Conservation (phyloP, 2,797 vertebrate genomes). For the Sebastes taczanowskii region DNA sequence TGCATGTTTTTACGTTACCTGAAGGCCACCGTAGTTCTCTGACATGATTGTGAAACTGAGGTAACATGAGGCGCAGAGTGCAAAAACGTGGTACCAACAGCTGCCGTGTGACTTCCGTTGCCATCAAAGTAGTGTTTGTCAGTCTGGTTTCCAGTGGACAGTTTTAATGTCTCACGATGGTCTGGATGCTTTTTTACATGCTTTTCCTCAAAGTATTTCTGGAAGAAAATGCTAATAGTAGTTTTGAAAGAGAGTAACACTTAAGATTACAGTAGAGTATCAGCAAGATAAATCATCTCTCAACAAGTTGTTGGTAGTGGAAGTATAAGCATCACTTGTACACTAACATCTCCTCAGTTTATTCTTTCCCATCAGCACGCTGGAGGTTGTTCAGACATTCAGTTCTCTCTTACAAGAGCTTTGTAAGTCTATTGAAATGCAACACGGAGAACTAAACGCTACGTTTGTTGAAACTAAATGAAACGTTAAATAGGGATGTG, state of each 20-base stretch:
- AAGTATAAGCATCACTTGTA: too few relatives aligned
- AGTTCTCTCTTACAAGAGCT: background rate
- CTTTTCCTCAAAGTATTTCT: too few relatives aligned
- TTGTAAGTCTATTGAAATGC: slow-evolving; percentile 24
- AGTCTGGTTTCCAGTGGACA: background rate
- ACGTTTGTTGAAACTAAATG: slow-evolving; percentile 43
- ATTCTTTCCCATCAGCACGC: background rate
- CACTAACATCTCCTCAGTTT: background rate
- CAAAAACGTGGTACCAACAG: too few relatives aligned
- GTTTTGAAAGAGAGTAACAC: background rate
- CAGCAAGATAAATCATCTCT: background rate
- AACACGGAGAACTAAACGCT: slow-evolving; percentile 11
- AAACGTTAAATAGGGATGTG: slow-evolving; percentile 45
- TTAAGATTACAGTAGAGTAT: background rate
- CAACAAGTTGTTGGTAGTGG: too few relatives aligned
- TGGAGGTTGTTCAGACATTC: background rate
- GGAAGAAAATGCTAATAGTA: too few relatives aligned
- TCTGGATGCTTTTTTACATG: too few relatives aligned
- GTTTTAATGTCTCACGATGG: background rate
- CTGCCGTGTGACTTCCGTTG: too few relatives aligned
- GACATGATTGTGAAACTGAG: too few relatives aligned
- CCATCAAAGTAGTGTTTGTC: too few relatives aligned
- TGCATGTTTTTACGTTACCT: too few relatives aligned
- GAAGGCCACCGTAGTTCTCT: too few relatives aligned
- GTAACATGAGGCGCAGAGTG: too few relatives aligned